Evolutionary conservation across 1,140 invertebrate genomes (phyloP), one percentile per base, ranked within the genome.

Genomic region (Antheraea pernyi): DNA sequence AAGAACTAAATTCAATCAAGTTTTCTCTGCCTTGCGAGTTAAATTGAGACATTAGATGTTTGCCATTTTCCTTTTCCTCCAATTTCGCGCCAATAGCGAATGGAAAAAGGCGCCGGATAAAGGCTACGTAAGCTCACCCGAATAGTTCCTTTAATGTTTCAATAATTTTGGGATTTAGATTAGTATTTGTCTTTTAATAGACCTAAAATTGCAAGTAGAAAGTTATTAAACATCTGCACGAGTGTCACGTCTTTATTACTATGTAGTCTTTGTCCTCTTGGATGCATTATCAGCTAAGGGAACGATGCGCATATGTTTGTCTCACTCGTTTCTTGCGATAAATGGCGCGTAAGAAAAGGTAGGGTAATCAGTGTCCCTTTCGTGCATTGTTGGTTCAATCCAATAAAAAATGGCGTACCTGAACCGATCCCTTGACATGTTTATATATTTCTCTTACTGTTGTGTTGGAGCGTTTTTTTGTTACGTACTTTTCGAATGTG

Each of bases 181-280:
- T 87, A 80, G 86, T 85, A 83, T 74, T 82, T 85, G 78, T 79
- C 83, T 91, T 86, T 88, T 91, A 91, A 89, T 89, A 89, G 72
- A 78, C 84, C 87, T 83, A 88, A 91, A 89, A 80, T 87, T 80
- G 77, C 78, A 83, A 86, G 88, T 85, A 88, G 89, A 67, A 89
- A 85, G 81, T 89, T 91, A 91, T 89, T 82, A 88, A 91, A 79
- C 86, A 91, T 91, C 87, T 91, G 87, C 82, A 91, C 79, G 84
- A 88, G 82, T 89, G 86, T 90, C 88, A 91, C 87, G 88, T 91
- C 88, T 91, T 85, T 91, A 91, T 91, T 88, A 84, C 86, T 88
- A 85, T 86, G 88, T 91, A 91, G 86, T 89, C 89, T 89, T 90
- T 89, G 88, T 86, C 84, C 82, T 85, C 80, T 78, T 85, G 84